Percentiles rank a stretch among this genome's conserved stretches.
These are phyloP conservation scores for Peromyscus californicus DNA, from an alignment of 2,113 vertebrate genomes.

Conservation along the genomic window DNA sequence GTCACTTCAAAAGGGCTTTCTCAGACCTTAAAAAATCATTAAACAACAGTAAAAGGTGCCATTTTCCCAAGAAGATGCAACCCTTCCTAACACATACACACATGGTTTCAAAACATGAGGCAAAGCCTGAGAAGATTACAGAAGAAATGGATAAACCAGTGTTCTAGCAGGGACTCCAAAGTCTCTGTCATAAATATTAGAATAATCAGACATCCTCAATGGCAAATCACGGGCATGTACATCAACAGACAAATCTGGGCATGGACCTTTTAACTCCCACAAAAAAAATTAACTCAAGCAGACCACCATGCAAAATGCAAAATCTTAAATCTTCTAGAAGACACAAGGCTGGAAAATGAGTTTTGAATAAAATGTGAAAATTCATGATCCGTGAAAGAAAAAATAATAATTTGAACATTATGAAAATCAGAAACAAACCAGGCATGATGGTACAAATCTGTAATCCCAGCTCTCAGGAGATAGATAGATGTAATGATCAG, in stretches of 20 bases:
- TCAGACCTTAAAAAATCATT: neutral
- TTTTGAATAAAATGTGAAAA: neutral
- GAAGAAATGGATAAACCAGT: neutral
- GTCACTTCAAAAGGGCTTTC: neutral
- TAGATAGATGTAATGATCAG: neutral
- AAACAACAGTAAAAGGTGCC: neutral
- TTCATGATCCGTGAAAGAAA: neutral
- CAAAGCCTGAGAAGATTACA: neutral
- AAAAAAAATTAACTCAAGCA: neutral
- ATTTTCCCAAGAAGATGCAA: neutral
- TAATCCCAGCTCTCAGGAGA: neutral
- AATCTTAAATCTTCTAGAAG: no score
- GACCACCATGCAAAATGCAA: neutral
- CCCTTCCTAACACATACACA: neutral
- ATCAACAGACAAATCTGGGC: no score
- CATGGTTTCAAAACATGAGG: neutral
- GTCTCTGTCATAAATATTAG: neutral
- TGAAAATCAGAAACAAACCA: neutral
- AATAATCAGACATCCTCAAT: neutral
- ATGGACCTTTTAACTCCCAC: neutral
- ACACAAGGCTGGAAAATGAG: neutral
- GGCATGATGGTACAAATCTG: neutral
- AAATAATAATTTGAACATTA: neutral
- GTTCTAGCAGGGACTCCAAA: neutral
- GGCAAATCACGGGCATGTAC: neutral